Evolutionary conservation across 2,113 vertebrate species (phyloP).

Genomic region (Brachyistius frenatus): DNA sequence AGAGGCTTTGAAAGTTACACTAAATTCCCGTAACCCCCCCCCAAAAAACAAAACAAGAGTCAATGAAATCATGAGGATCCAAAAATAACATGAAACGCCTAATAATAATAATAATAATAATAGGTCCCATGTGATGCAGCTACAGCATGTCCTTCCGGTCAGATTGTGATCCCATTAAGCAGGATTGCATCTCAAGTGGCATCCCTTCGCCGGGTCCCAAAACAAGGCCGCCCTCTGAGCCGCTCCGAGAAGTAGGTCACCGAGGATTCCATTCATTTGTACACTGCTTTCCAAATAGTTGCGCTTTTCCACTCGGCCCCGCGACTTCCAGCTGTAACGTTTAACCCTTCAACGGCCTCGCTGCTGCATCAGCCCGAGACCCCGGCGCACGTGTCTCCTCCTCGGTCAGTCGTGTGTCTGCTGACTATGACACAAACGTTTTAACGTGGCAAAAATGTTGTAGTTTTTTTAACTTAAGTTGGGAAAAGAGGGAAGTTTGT

Average conservation of each 20-base stretch:
- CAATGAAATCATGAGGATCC: background rate
- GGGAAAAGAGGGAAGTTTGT: too few species aligned
- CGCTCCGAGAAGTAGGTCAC: constrained; percentile 79
- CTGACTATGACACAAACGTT: too few species aligned
- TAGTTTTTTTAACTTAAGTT: too few species aligned
- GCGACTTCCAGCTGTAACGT: constrained; percentile 71
- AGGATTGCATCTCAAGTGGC: constrained; percentile 35
- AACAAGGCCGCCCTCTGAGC: constrained; percentile 80
- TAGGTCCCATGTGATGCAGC: constrained; percentile 3
- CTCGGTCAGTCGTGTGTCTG: too few species aligned
- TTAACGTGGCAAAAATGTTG: too few species aligned
- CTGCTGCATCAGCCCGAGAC: background rate
- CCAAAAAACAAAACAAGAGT: background rate
- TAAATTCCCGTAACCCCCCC: too few species aligned
- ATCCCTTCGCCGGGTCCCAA: constrained; percentile 63
- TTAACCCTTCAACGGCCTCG: constrained; percentile 63
- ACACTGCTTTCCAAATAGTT: constrained; percentile 81
- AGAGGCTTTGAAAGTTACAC: background rate
- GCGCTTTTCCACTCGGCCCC: constrained; percentile 76
- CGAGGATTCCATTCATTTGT: constrained; percentile 84
- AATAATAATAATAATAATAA: background rate
- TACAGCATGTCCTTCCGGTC: background rate
- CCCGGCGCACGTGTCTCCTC: too few species aligned
- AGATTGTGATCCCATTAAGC: constrained; percentile 20
- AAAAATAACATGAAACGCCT: constrained; percentile 14